phyloP scores from a whole-genome alignment of 37 sponge, comb jelly and placozoan species.

The Eunapius fragilis region DNA sequence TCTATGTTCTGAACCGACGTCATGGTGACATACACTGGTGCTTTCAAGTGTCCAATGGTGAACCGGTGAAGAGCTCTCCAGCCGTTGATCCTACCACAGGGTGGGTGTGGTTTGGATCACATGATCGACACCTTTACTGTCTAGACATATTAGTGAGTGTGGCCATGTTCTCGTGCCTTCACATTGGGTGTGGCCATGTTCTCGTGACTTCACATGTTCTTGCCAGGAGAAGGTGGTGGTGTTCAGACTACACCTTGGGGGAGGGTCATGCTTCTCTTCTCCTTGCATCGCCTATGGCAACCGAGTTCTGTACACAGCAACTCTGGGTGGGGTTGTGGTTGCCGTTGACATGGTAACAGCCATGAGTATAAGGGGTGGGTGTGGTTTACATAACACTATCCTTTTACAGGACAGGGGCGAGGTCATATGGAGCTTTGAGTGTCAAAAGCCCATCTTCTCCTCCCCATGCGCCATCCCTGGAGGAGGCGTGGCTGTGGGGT shows the following conservation, averaged over 20 bases:
- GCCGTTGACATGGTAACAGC: constrained; percentile 54
- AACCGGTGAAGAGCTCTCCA: constrained; percentile 86
- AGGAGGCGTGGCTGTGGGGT: constrained; percentile 18
- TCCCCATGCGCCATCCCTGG: constrained; percentile 55
- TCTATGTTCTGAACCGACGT: constrained; percentile 49
- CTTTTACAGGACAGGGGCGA: constrained; percentile 42
- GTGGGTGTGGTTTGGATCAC: constrained; percentile 87
- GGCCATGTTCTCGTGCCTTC: too few species aligned
- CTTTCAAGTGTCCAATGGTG: constrained; percentile 17
- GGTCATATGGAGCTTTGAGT: constrained; percentile 51
- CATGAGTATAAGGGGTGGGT: constrained; percentile 1
- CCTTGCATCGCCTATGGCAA: constrained; percentile 38
- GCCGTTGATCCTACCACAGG: constrained; percentile 74
- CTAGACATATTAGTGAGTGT: constrained; percentile 66
- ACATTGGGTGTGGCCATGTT: not conserved
- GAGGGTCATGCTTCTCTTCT: constrained; percentile 83
- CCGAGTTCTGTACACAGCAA: constrained; percentile 60
- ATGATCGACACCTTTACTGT: constrained; percentile 77
- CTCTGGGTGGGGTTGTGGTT: constrained; percentile 61
- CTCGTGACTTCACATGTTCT: too few species aligned
- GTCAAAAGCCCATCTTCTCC: constrained; percentile 70
- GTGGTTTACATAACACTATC: constrained; percentile 5
- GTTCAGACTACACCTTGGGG: constrained; percentile 46
- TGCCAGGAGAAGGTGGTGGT: constrained; percentile 32
- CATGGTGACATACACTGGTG: constrained; percentile 70